Conservation (phyloP, 2,113 vertebrate species). For the Motacilla alba region DNA sequence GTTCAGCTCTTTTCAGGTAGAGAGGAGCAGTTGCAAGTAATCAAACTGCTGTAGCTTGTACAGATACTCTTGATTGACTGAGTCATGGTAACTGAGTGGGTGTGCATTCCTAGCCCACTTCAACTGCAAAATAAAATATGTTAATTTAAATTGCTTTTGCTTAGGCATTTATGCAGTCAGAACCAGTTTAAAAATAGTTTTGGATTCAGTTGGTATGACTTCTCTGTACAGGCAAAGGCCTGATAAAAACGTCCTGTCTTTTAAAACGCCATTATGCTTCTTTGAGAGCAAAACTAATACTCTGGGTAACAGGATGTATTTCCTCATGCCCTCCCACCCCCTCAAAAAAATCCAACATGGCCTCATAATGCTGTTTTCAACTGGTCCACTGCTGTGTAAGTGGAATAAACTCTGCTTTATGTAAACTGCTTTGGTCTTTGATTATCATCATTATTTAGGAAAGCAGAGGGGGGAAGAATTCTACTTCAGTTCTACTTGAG, state of each 20-base stretch:
- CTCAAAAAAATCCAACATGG: accelerated
- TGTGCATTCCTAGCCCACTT: constrained; percentile 50
- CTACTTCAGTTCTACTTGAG: not conserved
- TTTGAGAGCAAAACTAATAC: not conserved
- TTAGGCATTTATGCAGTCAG: constrained; percentile 36
- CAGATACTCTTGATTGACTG: constrained; percentile 44
- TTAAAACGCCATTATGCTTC: not conserved
- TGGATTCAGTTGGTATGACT: not conserved
- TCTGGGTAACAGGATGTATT: not conserved
- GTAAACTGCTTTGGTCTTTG: not conserved
- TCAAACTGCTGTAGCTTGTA: constrained; percentile 22
- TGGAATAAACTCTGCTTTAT: not conserved
- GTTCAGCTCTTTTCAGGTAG: constrained; percentile 13
- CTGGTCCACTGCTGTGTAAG: not conserved
- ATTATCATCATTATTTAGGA: not conserved
- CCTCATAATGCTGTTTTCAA: not conserved
- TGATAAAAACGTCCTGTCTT: not conserved
- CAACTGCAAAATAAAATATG: constrained; percentile 53
- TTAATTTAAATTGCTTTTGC: constrained; percentile 48
- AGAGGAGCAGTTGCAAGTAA: constrained; percentile 6
- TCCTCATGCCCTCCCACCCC: not conserved
- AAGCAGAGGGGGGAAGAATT: not conserved
- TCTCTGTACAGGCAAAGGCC: not conserved
- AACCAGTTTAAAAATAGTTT: constrained; percentile 43
- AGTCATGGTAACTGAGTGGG: constrained; percentile 36